phyloP scores from a whole-genome alignment of 2,113 vertebrate species.

The Nymphicus hollandicus region DNA sequence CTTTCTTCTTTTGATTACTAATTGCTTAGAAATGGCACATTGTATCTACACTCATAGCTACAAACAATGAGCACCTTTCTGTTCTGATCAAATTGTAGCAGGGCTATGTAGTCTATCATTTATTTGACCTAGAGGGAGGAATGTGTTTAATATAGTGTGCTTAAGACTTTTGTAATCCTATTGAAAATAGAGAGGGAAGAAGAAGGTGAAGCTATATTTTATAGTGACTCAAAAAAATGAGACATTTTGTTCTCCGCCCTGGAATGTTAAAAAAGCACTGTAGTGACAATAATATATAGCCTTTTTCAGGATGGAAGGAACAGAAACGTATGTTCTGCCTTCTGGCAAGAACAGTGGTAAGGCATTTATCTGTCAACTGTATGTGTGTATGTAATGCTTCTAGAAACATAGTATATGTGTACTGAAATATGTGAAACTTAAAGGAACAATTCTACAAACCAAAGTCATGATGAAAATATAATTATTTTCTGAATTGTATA shows the following conservation, averaged over 20 bases:
- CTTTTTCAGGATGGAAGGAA: not conserved
- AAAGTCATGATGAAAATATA: not conserved
- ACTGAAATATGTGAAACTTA: not conserved
- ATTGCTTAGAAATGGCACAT: not conserved
- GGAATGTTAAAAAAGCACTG: slow-evolving; percentile 26
- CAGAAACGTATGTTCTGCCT: slow-evolving; percentile 18
- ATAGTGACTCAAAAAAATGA: not conserved
- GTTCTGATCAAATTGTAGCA: not conserved
- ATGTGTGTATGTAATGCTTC: not conserved
- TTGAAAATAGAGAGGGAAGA: not conserved
- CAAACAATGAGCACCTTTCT: not conserved
- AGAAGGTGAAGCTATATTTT: not conserved
- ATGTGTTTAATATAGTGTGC: not conserved
- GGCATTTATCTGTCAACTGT: not conserved
- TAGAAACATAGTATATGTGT: not conserved
- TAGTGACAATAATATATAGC: slow-evolving; percentile 5
- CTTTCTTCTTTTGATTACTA: not conserved
- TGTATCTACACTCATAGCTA: not conserved
- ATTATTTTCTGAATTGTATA: not conserved
- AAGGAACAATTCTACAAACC: not conserved
- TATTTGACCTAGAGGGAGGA: not conserved
- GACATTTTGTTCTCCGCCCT: slow-evolving; percentile 4
- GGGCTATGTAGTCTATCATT: not conserved
- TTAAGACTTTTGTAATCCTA: not conserved
- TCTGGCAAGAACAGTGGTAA: slow-evolving; percentile 1